Percentiles rank a stretch among this genome's conserved stretches.
phyloP scores from a whole-genome alignment of 2,113 vertebrate species.

The Anser cygnoides region DNA sequence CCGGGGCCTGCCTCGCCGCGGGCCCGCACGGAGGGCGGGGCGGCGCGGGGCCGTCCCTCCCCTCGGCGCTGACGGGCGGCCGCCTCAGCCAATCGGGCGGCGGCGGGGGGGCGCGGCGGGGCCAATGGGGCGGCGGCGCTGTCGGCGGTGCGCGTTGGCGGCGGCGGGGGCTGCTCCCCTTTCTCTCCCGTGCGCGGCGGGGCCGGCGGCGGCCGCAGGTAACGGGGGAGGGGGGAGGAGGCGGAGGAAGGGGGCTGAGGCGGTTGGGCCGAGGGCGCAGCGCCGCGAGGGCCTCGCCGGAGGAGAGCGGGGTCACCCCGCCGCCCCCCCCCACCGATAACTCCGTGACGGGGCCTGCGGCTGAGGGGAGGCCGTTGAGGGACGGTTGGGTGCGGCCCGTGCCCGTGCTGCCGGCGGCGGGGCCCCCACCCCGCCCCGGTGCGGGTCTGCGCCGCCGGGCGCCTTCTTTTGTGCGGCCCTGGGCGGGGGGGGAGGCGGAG shows the following conservation, averaged over 20 bases:
- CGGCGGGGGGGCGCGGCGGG: background rate
- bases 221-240: background rate
- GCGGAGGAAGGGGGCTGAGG: fast-evolving
- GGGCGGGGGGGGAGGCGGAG: background rate
- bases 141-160: background rate
- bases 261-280: background rate
- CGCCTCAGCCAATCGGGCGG: background rate
- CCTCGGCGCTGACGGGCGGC: background rate
- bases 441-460: no score
- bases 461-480: constrained; percentile 21
- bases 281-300: no score
- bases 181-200: background rate
- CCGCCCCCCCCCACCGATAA: background rate
- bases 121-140: background rate
- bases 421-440: no score
- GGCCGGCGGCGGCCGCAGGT: background rate
- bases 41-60: background rate
- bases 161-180: background rate
- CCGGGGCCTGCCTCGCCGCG: fast-evolving
- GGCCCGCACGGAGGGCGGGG: constrained; percentile 51
- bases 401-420: background rate
- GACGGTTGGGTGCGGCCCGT: no score
- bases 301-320: no score
- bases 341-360: no score
- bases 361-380: no score